phyloP scores from a whole-genome alignment of 2,113 vertebrate species.

The Noturus placidus region DNA sequence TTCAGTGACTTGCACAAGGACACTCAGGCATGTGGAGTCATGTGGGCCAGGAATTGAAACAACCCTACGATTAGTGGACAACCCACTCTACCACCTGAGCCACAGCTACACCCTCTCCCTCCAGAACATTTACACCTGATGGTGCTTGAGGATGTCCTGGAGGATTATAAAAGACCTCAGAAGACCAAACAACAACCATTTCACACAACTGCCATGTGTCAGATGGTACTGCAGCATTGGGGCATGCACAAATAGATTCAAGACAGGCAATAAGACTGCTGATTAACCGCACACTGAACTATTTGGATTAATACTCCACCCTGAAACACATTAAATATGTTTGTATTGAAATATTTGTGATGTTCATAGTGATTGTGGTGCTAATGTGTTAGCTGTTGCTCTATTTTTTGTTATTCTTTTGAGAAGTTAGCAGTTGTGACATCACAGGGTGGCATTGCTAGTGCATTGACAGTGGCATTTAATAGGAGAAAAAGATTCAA shows the following conservation, averaged over 20 bases:
- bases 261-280: background rate
- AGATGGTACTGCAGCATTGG: background rate
- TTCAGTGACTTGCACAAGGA: too few relatives aligned
- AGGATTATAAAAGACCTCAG: background rate
- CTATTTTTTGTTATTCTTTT: background rate
- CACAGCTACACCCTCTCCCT: too few relatives aligned
- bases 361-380: background rate
- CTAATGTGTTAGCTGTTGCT: background rate
- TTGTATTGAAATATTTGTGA: background rate
- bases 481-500: background rate
- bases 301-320: background rate
- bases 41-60: too few relatives aligned
- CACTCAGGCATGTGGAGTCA: too few relatives aligned
- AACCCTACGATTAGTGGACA: too few relatives aligned
- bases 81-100: too few relatives aligned
- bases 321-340: background rate
- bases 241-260: background rate
- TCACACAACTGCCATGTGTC: background rate
- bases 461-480: background rate
- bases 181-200: background rate
- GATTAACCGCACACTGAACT: background rate
- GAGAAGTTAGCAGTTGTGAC: background rate
- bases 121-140: slow-evolving; percentile 7
- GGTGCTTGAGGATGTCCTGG: background rate
- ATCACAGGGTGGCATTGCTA: background rate